Conservation (phyloP, 2,888 invertebrate genomes). For the Limnephilus rhombicus region DNA sequence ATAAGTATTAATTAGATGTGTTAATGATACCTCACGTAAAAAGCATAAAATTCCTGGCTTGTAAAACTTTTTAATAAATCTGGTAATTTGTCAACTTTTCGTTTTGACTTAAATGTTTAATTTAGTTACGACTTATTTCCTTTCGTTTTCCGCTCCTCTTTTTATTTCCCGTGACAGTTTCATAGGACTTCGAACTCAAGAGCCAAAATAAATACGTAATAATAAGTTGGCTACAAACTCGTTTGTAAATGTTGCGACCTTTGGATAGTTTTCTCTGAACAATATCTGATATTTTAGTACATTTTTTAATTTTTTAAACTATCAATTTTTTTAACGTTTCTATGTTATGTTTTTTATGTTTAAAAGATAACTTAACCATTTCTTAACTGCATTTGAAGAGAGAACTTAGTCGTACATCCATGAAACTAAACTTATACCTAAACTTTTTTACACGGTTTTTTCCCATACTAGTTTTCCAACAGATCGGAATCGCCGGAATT, state of each 20-base stretch:
- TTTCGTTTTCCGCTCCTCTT: conserved; percentile 5
- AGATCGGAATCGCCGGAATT: too few species aligned
- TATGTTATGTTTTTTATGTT: too few species aligned
- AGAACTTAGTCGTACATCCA: too few species aligned
- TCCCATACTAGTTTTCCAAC: too few species aligned
- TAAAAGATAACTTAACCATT: too few species aligned
- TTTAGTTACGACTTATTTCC: background rate
- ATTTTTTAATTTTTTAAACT: background rate
- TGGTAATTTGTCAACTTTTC: conserved; percentile 9
- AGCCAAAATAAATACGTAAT: conserved; percentile 7
- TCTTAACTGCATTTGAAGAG: too few species aligned
- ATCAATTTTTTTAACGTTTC: background rate
- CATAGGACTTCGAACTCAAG: background rate
- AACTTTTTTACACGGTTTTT: background rate
- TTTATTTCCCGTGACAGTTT: conserved; percentile 27
- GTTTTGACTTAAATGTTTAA: background rate
- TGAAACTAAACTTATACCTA: too few species aligned
- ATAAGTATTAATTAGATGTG: background rate
- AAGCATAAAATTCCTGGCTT: background rate
- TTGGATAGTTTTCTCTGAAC: background rate
- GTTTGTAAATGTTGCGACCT: background rate
- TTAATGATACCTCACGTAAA: background rate
- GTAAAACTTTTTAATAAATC: conserved; percentile 18
- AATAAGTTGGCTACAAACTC: background rate
- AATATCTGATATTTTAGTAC: background rate